Evolutionary conservation across 2,797 vertebrate genomes (phyloP).

Genomic region (Miichthys miiuy): DNA sequence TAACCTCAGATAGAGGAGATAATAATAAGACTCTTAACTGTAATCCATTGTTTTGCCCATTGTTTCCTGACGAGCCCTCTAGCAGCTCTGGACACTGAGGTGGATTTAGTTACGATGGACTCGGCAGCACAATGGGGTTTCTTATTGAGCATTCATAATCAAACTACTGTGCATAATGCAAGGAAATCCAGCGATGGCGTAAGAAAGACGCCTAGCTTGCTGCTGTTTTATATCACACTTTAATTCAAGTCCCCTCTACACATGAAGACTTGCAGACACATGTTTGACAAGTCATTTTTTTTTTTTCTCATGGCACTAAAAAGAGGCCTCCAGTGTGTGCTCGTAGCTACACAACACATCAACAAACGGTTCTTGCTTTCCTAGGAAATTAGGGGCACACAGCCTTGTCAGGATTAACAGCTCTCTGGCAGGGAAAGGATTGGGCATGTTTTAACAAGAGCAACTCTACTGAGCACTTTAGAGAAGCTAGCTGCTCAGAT

Average conservation of each 20-base stretch:
- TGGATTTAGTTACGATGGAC: constrained; percentile 54
- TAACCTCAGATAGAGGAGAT: constrained; percentile 73
- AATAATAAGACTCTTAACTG: constrained; percentile 79
- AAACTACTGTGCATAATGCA: neutral
- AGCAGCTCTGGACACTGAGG: constrained; percentile 33
- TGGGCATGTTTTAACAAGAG: constrained; percentile 74
- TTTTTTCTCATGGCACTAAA: neutral
- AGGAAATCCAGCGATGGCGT: neutral
- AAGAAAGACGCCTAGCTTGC: neutral
- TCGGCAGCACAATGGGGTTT: constrained; percentile 44
- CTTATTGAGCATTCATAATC: constrained; percentile 15
- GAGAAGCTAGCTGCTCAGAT: constrained; percentile 50
- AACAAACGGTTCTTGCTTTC: constrained; percentile 65
- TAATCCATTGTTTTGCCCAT: constrained; percentile 77
- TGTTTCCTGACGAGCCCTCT: constrained; percentile 55
- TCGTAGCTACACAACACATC: constrained; percentile 46
- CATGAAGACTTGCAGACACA: constrained; percentile 16
- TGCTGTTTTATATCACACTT: neutral
- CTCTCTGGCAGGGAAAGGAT: constrained; percentile 60
- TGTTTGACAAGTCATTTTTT: neutral
- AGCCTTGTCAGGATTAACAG: constrained; percentile 64
- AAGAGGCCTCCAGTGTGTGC: constrained; percentile 15
- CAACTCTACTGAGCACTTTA: constrained; percentile 47
- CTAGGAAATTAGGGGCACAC: constrained; percentile 54
- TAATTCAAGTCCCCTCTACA: constrained; percentile 7